Base-by-base conservation (phyloP, 2,888 invertebrate species). In the Pachydiplax longipennis region DNA sequence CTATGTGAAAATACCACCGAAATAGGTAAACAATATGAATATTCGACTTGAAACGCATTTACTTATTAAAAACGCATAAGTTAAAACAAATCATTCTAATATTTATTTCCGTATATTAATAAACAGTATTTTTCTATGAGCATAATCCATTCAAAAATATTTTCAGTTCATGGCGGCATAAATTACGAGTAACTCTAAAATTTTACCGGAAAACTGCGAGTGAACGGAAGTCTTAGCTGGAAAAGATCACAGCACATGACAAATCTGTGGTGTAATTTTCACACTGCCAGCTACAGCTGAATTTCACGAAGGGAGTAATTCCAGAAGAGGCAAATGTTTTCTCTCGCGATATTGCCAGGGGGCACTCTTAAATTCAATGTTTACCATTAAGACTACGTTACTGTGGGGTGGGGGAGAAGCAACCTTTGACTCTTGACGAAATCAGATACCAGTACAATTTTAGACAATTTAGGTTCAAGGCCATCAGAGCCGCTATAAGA, bases 171-270 rank as follows among this genome's bases (percentile, higher is more conserved):
- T 6, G 13, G 53, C 53, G 15, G 53, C 53, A 18, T 18, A 18
- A 8, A 8, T 44, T 10, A 18, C 15, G 53, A 18, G 18, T 18
- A 18, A 53, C 15, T 2, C 2, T 18, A 18, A 18, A 53, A 53
- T 53, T 82, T 83, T 87, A 87, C 87, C 87, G 61, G 13, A 35
- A 35, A 35, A 35, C n/a, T 87, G 61, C 87, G 58, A 6, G 61
- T 31, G n/a, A 87, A 87, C 10, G 87, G 65, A 31, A 87, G 58
- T 37, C 87, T 61, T n/a, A 87, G n/a, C 18, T 37, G 87, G 10
- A 87, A 87, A 58, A 87, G 87, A 65, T 87, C 87, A 87, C 87
- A 87, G 61, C 87, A 87, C 87, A 87, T 87, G 22, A 61, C 31
- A 18, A 37, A 37, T n/a, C 13, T 31, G 31, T 13, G 31, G 22